These are phyloP conservation scores for Erebia ligea DNA, from an alignment of 2,888 invertebrate genomes.

Conservation along the genomic window DNA sequence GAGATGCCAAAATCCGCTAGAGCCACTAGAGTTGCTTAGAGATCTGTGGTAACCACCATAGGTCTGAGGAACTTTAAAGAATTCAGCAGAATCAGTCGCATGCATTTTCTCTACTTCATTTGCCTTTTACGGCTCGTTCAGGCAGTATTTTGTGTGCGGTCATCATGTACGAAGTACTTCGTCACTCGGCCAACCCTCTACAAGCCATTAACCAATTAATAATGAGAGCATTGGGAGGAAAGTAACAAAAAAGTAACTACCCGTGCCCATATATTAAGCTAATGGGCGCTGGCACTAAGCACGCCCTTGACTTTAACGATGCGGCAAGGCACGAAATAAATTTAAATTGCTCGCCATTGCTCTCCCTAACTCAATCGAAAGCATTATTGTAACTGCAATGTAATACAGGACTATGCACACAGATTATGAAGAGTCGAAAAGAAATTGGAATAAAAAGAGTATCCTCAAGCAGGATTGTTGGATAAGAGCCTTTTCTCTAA, in stretches of 20 bases:
- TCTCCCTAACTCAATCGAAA: conserved; percentile 37
- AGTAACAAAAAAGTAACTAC: conserved; percentile 66
- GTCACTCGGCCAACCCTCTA: conserved; percentile 33
- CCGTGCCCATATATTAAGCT: conserved; percentile 71
- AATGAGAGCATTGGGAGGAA: conserved; percentile 50
- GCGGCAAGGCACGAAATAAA: conserved; percentile 66
- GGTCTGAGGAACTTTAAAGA: no score
- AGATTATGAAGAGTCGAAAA: conserved; percentile 16
- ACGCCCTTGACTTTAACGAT: conserved; percentile 72
- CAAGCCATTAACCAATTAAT: conserved; percentile 54
- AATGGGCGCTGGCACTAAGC: conserved; percentile 66
- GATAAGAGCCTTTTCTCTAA: background rate
- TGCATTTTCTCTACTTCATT: no score
- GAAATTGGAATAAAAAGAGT: conserved; percentile 3
- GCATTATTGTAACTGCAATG: conserved; percentile 35
- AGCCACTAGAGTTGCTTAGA: no score
- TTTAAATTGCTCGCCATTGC: conserved; percentile 63
- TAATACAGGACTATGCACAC: conserved; percentile 37
- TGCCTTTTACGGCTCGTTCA: background rate
- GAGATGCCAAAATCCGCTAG: no score
- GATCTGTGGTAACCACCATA: no score
- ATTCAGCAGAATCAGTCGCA: no score
- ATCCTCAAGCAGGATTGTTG: background rate
- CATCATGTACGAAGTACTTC: no score
- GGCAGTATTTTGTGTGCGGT: background rate